Evolutionary conservation across 2,888 invertebrate genomes (phyloP).

Genomic region (Asteroscopus sphinx): DNA sequence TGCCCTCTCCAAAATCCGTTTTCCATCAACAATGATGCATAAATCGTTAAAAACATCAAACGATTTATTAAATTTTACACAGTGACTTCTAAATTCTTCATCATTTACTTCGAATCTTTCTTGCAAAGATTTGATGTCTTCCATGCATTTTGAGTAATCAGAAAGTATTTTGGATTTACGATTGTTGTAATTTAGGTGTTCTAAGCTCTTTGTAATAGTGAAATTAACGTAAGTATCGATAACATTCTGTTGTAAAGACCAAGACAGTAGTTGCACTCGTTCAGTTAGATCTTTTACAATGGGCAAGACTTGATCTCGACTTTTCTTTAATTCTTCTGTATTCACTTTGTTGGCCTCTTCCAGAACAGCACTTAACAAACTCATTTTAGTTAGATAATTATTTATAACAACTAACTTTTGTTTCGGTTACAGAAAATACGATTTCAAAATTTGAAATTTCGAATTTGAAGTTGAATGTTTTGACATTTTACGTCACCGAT

Average conservation of each 20-base stretch:
- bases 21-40: conserved; percentile 74
- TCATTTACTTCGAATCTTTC: conserved; percentile 67
- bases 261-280: conserved; percentile 79
- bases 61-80: conserved; percentile 69
- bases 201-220: conserved; percentile 79
- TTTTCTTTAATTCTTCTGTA: conserved; percentile 74
- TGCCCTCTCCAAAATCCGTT: conserved; percentile 74
- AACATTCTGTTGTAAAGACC: conserved; percentile 81
- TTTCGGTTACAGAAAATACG: conserved; percentile 49
- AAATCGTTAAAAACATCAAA: conserved; percentile 71
- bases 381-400: conserved; percentile 67
- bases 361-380: conserved; percentile 79
- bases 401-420: conserved; percentile 30
- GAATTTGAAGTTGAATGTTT: conserved; percentile 3
- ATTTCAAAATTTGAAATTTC: conserved; percentile 41
- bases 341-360: conserved; percentile 78
- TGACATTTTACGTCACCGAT: conserved; percentile 13
- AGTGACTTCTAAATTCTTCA: conserved; percentile 72
- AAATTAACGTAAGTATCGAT: conserved; percentile 79
- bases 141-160: conserved; percentile 66
- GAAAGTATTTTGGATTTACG: conserved; percentile 74
- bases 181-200: conserved; percentile 81
- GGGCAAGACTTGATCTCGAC: conserved; percentile 72
- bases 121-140: conserved; percentile 64
- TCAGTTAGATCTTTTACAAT: conserved; percentile 77